Evolutionary conservation across 2,113 vertebrate genomes (phyloP).

Genomic region (Chroicocephalus ridibundus): DNA sequence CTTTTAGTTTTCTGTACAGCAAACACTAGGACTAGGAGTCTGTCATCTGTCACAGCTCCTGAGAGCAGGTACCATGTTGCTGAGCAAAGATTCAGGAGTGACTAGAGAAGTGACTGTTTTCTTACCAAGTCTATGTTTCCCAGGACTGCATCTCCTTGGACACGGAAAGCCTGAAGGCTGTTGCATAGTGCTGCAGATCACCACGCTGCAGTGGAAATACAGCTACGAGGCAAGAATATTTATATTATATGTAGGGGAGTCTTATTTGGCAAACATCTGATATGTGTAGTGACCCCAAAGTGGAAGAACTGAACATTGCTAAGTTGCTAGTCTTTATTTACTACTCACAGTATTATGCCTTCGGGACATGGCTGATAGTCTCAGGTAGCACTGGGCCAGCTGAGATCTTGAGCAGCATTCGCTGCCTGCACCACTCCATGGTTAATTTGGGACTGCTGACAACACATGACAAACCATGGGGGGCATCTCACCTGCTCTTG

Average conservation of each 20-base stretch:
- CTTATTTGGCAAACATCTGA: not conserved
- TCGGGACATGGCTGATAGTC: not conserved
- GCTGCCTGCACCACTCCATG: not conserved
- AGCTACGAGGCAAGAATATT: conserved; percentile 26
- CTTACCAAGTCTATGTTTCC: conserved; percentile 53
- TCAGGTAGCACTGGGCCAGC: not conserved
- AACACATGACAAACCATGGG: fast-evolving
- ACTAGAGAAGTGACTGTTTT: not conserved
- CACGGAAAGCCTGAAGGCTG: not conserved
- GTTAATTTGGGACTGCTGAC: fast-evolving
- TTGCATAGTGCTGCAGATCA: conserved; percentile 46
- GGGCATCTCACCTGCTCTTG: conserved; percentile 34
- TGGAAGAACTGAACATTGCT: not conserved
- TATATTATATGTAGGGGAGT: not conserved
- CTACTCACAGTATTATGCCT: not conserved
- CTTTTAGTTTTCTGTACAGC: not conserved
- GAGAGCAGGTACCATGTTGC: fast-evolving
- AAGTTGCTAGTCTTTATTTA: not conserved
- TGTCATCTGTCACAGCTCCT: not conserved
- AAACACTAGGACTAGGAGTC: not conserved
- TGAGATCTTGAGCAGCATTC: not conserved
- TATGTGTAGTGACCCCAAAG: fast-evolving
- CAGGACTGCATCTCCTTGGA: conserved; percentile 32
- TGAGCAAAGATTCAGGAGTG: not conserved
- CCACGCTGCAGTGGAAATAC: conserved; percentile 66